Conservation (phyloP, 2,797 vertebrate genomes). For the Centroberyx gerrardi region DNA sequence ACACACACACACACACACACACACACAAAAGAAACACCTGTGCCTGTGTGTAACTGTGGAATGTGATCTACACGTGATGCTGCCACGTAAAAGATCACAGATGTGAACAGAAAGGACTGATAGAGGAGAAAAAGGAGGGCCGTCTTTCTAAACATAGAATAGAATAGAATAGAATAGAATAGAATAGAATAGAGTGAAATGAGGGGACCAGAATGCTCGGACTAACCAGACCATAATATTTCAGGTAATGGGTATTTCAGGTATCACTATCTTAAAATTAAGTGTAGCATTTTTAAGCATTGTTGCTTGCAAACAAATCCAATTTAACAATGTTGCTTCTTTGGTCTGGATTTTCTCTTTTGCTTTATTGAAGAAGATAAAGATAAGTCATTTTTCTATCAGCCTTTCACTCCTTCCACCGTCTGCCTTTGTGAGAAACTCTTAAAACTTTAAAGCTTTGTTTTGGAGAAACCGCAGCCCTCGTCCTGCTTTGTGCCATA, state of each 20-base stretch:
- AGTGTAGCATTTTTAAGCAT: too few relatives aligned
- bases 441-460: too few relatives aligned
- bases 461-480: too few relatives aligned
- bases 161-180: not conserved
- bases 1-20: slow-evolving; percentile 18
- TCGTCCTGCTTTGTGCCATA: too few relatives aligned
- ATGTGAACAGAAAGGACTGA: not conserved
- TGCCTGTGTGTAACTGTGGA: not conserved
- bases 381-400: too few relatives aligned
- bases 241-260: too few relatives aligned
- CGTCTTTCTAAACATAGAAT: not conserved
- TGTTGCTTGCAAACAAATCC: too few relatives aligned
- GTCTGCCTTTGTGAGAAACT: too few relatives aligned
- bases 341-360: not conserved
- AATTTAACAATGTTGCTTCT: not conserved
- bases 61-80: not conserved
- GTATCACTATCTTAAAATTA: too few relatives aligned
- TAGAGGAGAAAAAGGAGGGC: not conserved
- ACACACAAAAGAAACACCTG: slow-evolving; percentile 3
- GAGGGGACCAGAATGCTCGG: too few relatives aligned
- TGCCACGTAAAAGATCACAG: slow-evolving; percentile 3
- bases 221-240: too few relatives aligned
- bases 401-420: too few relatives aligned
- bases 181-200: not conserved
- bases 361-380: not conserved